Conservation (phyloP, 2,113 vertebrate genomes). For the Takifugu flavidus region DNA sequence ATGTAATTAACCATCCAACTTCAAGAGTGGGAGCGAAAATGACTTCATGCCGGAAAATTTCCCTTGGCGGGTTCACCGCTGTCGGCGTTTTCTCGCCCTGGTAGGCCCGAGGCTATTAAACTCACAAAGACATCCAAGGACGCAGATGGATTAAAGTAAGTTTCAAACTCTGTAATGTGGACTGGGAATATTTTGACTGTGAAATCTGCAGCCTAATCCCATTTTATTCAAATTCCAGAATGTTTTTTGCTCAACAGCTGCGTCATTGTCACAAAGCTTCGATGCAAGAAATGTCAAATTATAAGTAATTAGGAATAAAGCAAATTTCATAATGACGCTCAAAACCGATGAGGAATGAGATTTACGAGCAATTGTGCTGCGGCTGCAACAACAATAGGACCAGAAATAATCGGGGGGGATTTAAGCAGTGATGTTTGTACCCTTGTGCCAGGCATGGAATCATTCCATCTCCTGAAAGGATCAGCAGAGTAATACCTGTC, state of each 20-base stretch:
- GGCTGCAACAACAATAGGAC: slow-evolving; percentile 16
- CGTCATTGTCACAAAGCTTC: too few species aligned
- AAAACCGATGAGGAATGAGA: slow-evolving; percentile 6
- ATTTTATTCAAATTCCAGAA: too few species aligned
- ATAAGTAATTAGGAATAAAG: not conserved
- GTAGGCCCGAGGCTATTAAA: slow-evolving; percentile 38
- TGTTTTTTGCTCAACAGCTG: too few species aligned
- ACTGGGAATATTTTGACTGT: slow-evolving; percentile 15
- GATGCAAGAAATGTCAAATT: too few species aligned
- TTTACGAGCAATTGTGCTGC: slow-evolving; percentile 13
- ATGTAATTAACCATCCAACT: slow-evolving; percentile 41
- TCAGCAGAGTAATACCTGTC: slow-evolving; percentile 34
- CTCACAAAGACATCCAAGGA: slow-evolving; percentile 54
- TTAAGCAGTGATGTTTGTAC: not conserved
- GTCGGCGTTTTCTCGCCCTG: slow-evolving; percentile 29
- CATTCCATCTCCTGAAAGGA: slow-evolving; percentile 4
- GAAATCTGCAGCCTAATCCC: slow-evolving; percentile 36
- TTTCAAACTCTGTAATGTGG: slow-evolving; percentile 25
- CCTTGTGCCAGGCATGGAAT: slow-evolving; percentile 3
- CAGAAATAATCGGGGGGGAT: too few species aligned
- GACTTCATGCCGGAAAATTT: slow-evolving; percentile 25
- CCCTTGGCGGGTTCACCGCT: slow-evolving; percentile 20
- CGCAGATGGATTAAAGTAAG: slow-evolving; percentile 43
- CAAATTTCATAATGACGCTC: slow-evolving; percentile 1
- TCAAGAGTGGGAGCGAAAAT: slow-evolving; percentile 27